Evolutionary conservation across 2,888 invertebrate genomes (phyloP), one percentile per base, ranked within the genome.

Genomic region (Graphium colonna): DNA sequence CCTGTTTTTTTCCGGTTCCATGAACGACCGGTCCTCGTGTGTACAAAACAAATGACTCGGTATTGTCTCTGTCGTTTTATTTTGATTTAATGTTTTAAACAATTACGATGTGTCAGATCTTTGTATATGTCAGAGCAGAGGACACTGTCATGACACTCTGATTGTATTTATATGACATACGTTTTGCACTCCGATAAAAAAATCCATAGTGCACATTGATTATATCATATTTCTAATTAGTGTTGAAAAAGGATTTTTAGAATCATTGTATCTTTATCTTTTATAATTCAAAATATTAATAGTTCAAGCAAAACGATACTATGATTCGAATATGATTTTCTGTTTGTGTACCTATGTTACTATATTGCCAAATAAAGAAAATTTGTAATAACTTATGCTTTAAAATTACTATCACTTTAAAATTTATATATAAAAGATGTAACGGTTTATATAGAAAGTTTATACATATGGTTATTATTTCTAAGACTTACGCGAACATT

Each of bases 321-420:
- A 5, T 3, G 5, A 21, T 21, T 21, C 21, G 3, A 21, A 21
- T 21, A 5, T 21, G 2, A 21, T 5, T 21, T 21, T 21, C 5
- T 21, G 21, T 21, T 21, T 21, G 2, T 21, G 2, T 3, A 21
- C 5, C 5, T 21, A 21, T 21, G 5, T 21, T 21, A 21, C 5
- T 21, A 21, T 21, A 3, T 21, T 21, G n/a, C n/a, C n/a, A n/a
- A n/a, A n/a, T n/a, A n/a, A n/a, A n/a, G n/a, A n/a, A n/a, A n/a
- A n/a, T n/a, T n/a, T n/a, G n/a, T n/a, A n/a, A n/a, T n/a, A n/a
- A n/a, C n/a, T 21, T 21, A 21, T 21, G 2, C 5, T 21, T 21
- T 21, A 13, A 40, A 42, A 16, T 33, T 49, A 13, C 31, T 44
- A 10, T 16, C 48, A 43, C 43, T 28, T 44, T 31, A 26, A 10